Evolutionary conservation across 2,113 vertebrate genomes (phyloP).

Genomic region (Gadus macrocephalus): DNA sequence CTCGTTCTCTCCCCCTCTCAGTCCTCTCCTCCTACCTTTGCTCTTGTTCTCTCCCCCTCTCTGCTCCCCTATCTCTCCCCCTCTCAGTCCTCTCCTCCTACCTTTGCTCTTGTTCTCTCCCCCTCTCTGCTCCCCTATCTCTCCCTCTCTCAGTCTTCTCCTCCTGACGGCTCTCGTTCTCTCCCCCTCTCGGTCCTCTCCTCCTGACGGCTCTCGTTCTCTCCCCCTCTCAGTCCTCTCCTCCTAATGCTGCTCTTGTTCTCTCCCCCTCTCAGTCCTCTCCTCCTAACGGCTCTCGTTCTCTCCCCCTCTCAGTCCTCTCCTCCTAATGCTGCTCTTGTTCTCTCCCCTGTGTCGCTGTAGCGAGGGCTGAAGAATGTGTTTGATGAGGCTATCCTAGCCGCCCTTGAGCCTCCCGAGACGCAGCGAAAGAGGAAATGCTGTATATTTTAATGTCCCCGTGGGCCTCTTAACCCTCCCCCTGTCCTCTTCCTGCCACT

Average conservation of each 20-base stretch:
- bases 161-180: too few relatives aligned
- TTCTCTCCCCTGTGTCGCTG: constrained; percentile 84
- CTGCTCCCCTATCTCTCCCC: constrained; percentile 25
- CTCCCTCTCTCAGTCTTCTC: too few relatives aligned
- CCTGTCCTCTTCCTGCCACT: constrained; percentile 15
- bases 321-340: constrained; percentile 54
- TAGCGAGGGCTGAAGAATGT: constrained; percentile 99
- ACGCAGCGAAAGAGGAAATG: constrained; percentile 98
- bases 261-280: too few relatives aligned
- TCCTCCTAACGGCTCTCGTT: constrained; percentile 69
- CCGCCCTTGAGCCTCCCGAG: constrained; percentile 98
- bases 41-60: constrained; percentile 74
- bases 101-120: too few relatives aligned
- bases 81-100: too few relatives aligned
- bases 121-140: too few relatives aligned
- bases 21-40: constrained; percentile 46
- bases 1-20: constrained; percentile 33
- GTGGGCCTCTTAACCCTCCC: constrained; percentile 35
- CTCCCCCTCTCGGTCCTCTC: too few relatives aligned
- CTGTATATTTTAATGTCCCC: constrained; percentile 71
- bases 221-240: too few relatives aligned
- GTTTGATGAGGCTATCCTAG: constrained; percentile 99
- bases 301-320: neutral
- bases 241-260: neutral
- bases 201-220: too few relatives aligned